Evolutionary conservation across 1,140 invertebrate species (phyloP), one percentile per base, ranked within the genome.

Genomic region (Odontomachus brunneus): DNA sequence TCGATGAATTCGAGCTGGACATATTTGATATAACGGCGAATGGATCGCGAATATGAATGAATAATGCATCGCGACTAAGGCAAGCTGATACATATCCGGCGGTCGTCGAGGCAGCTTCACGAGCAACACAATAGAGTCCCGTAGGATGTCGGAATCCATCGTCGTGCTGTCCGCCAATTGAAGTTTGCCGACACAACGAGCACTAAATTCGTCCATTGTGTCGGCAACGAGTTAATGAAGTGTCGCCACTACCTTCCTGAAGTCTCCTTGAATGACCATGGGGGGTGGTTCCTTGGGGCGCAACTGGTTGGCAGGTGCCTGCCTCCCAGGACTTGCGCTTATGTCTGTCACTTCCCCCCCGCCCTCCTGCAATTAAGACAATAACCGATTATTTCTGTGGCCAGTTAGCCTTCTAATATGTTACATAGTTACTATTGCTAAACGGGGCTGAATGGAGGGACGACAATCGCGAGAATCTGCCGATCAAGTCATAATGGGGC

Each of bases 211-310:
- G 51, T 57, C 75, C 65, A 80, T 80, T 69, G 75, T 82, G 59
- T 72, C 55, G 53, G 38, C 26, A 74, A 63, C 57, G 78, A 82
- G 44, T 82, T 82, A 82, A 59, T 66, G 22, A 86, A 71, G 29
- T 71, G 49, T 75, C 12, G 48, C 62, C 57, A 76, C 85, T 95
- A 98, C 98, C 96, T 98, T 98, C 91, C 98, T 96, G 95, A 99
- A 99, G 94, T 98, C 98, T 88, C 97, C 97, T 94, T 98, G 97
- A 93, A 98, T 96, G 93, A 99, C 97, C 96, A 98, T 98, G 90
- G 97, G 97, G 89, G 97, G 96, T 94, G 95, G 94, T 94, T 96
- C 95, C 95, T 96, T 96, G 94, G 95, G 95, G 93, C 96, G 95
- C 94, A 95, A 94, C 95, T 95, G 94, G 94, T 95, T 95, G 95